Percentiles rank a stretch among this genome's conserved stretches.
Conservation (phyloP, 2,888 invertebrate genomes). For the Labia minor region DNA sequence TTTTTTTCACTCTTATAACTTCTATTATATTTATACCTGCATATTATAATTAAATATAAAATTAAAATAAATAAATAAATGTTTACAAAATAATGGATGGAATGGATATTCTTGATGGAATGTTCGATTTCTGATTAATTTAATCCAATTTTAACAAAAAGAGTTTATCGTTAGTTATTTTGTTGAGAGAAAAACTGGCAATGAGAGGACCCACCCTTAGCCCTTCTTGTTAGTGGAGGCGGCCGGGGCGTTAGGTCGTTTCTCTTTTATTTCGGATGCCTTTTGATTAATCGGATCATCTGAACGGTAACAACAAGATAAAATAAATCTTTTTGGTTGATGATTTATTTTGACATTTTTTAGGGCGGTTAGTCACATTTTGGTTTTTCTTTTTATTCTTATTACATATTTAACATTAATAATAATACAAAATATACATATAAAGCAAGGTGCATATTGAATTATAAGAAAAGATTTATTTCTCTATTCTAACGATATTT, state of each 20-base stretch:
- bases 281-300: not conserved
- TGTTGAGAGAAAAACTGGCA: too few species aligned
- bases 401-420: not conserved
- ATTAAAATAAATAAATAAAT: too few species aligned
- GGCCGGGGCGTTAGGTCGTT: not conserved
- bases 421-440: not conserved
- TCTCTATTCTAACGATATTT: constrained; percentile 1
- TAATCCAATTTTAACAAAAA: too few species aligned
- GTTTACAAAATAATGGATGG: too few species aligned
- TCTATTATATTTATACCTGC: too few species aligned
- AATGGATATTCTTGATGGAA: too few species aligned
- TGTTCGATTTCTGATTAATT: too few species aligned
- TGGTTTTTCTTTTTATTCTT: not conserved
- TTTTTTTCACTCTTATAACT: too few species aligned
- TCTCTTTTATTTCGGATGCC: not conserved
- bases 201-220: not conserved
- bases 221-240: not conserved
- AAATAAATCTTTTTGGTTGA: not conserved
- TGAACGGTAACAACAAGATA: not conserved
- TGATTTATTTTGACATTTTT: constrained; percentile 13
- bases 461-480: not conserved
- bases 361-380: not conserved
- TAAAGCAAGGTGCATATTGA: not conserved
- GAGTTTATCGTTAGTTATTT: too few species aligned
- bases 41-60: too few species aligned